Conservation (phyloP, 1,140 invertebrate genomes). For the Aphaenogaster floridana region DNA sequence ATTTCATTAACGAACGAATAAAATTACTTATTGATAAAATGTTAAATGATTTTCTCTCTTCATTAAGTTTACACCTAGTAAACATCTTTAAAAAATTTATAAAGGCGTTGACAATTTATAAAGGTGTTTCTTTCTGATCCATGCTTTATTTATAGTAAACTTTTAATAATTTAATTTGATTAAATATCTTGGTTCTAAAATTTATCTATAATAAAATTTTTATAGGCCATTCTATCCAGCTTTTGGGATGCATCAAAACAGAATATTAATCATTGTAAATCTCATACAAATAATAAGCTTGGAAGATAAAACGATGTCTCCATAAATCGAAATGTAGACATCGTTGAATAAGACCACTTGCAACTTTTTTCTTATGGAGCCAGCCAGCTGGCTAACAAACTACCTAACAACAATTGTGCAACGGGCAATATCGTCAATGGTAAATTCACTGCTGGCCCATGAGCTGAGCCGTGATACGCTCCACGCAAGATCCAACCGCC, state of each 20-base stretch:
- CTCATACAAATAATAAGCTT: not conserved
- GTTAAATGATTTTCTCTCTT: slow-evolving; percentile 54
- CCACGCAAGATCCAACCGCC: slow-evolving; percentile 84
- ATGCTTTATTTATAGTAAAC: not conserved
- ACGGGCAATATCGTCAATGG: slow-evolving; percentile 83
- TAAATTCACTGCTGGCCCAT: slow-evolving; percentile 82
- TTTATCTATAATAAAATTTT: not conserved
- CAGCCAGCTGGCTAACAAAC: slow-evolving; percentile 83
- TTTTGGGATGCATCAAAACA: not conserved
- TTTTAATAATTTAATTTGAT: slow-evolving; percentile 3
- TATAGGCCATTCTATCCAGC: not conserved
- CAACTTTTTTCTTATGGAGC: slow-evolving; percentile 65
- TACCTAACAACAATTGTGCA: slow-evolving; percentile 84
- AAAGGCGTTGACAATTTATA: not conserved
- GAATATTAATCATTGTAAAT: not conserved
- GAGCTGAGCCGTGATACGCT: slow-evolving; percentile 81
- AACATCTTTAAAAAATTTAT: slow-evolving; percentile 18
- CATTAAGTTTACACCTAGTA: slow-evolving; percentile 52
- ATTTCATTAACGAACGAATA: slow-evolving; percentile 68
- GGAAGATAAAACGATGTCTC: not conserved
- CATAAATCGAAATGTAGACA: not conserved
- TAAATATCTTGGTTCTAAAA: not conserved
- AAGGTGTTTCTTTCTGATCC: not conserved
- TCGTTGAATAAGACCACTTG: not conserved
- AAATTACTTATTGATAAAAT: slow-evolving; percentile 72